Conservation (phyloP, 1,140 invertebrate genomes). For the Ceratosolen solmsi region DNA sequence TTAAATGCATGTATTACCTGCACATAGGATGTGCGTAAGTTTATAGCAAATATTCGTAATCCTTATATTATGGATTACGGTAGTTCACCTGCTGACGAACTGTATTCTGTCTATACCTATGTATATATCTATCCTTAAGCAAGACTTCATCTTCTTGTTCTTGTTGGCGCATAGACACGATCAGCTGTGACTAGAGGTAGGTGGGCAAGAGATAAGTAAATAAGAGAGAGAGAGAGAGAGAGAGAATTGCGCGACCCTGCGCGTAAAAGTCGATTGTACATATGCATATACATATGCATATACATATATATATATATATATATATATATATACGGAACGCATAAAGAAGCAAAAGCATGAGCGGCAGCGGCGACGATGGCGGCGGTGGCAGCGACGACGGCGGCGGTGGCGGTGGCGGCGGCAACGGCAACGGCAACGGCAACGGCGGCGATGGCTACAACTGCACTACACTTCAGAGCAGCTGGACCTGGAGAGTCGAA, state of each 20-base stretch:
- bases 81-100: neutral
- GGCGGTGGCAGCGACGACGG: neutral
- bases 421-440: neutral
- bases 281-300: neutral
- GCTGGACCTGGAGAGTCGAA: slow-evolving; percentile 13
- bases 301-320: slow-evolving; percentile 11
- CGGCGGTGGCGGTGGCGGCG: neutral
- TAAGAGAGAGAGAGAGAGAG: no score
- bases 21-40: no score
- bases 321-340: neutral
- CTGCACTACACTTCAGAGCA: slow-evolving; percentile 17
- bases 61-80: neutral
- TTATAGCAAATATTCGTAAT: no score
- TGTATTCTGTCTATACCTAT: neutral
- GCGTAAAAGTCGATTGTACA: neutral
- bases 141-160: neutral
- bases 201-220: no score
- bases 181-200: neutral
- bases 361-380: neutral
- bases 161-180: neutral
- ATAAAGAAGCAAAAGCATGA: neutral
- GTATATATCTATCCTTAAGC: neutral
- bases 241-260: neutral
- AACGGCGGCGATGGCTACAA: neutral
- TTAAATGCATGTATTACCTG: no score